Base-by-base conservation (phyloP, 1,140 invertebrate genomes). In the Glossosoma conforme region DNA sequence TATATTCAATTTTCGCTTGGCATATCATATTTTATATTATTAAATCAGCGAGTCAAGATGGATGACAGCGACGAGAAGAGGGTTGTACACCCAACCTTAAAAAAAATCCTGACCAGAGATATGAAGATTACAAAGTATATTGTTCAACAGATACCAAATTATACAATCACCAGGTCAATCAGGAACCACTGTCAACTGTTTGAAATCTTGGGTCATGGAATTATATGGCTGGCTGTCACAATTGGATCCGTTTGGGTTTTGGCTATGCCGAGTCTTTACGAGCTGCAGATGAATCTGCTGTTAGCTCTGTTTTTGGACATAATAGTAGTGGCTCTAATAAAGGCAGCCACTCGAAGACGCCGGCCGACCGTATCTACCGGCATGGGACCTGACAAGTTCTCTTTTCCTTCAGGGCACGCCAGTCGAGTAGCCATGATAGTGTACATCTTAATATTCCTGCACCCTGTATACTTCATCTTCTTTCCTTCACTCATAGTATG, bases 381-480 rank as follows among this genome's bases (percentile, higher is more conserved):
- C 13, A 67, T 82, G 17, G 66, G 77, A 63, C 69, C 92, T 0
- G 95, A 98, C 68, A 87, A 93, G 61, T 97, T 86, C 65, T 93
- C 93, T 24, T 98, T 98, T 68, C 96, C 95, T 19, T 97, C 94
- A 0, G 96, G 96, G 1, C 96, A 99, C 72, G 81, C 91, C 1
- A 93, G 91, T n/a, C 72, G 96, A 60, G 81, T 91, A 8, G 77
- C 85, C 9, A 82, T 91, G 63, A 68, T 98, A 11, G 72, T 82
- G 1, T 80, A 81, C 36, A 87, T 91, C 60, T 84, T 89, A 47
- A 74, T 78, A 0, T 69, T 75, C 54, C 58, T 87, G 8, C 80
- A 79, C 67, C 80, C 84, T 0, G 43, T 86, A 1, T 66, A 78
- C 14, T 62, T 80, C 8, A 58, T 87, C 32, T 80, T 79, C 21